Evolutionary conservation across 2,888 invertebrate species (phyloP).

Genomic region (Mechanitis messenoides): DNA sequence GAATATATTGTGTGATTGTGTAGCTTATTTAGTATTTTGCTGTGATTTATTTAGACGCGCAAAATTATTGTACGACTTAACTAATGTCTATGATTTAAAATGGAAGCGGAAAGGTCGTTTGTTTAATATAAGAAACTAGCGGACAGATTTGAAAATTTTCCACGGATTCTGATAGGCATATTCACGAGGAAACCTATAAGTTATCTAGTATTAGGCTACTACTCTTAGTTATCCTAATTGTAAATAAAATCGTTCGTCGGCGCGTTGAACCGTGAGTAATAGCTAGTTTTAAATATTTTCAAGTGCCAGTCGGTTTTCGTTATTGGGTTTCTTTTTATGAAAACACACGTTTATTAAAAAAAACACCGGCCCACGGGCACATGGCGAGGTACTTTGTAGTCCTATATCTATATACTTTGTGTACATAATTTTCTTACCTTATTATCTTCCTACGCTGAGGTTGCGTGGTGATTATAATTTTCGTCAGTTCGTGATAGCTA

Average conservation of each 20-base stretch:
- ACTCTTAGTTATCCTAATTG: no score
- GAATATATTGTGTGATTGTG: slow-evolving; percentile 60
- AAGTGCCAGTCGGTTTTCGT: background rate
- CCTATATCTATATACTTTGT: slow-evolving; percentile 13
- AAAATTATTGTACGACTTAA: slow-evolving; percentile 38
- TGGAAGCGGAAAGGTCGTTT: slow-evolving; percentile 31
- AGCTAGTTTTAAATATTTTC: slow-evolving; percentile 3
- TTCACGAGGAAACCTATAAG: no score
- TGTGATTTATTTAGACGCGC: slow-evolving; percentile 55
- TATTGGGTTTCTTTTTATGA: background rate
- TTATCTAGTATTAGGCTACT: slow-evolving; percentile 22
- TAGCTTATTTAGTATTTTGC: slow-evolving; percentile 64
- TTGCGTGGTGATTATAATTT: slow-evolving; percentile 67
- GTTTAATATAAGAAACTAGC: no score
- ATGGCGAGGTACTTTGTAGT: background rate
- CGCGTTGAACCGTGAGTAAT: slow-evolving; percentile 42
- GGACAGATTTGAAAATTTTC: no score
- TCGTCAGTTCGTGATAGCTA: slow-evolving; percentile 54
- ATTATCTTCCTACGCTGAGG: slow-evolving; percentile 60
- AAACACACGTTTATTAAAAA: background rate
- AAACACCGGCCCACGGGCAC: background rate
- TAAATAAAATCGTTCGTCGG: no score
- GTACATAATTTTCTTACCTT: slow-evolving; percentile 47
- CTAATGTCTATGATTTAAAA: slow-evolving; percentile 55
- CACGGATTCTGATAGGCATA: no score